Conservation (phyloP, 2,113 vertebrate species). For the Lycaon pictus region DNA sequence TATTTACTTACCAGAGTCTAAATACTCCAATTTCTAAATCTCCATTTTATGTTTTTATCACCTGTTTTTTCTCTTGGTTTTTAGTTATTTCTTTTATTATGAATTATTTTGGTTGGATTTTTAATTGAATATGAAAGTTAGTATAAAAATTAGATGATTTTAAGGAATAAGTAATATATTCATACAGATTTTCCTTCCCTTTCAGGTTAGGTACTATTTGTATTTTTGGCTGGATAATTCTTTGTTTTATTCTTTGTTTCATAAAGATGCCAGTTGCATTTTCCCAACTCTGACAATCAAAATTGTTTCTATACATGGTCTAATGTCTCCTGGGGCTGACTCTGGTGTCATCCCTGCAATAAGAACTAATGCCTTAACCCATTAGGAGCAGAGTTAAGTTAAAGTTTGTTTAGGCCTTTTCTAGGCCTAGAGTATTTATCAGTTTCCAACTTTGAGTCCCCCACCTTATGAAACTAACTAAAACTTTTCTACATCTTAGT, state of each 20-base stretch:
- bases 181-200: background rate
- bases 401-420: background rate
- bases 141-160: background rate
- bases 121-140: background rate
- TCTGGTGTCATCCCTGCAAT: background rate
- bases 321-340: background rate
- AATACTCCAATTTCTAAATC: background rate
- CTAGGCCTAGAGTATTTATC: background rate
- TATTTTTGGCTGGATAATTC: background rate
- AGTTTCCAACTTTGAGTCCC: background rate
- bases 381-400: background rate
- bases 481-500: background rate
- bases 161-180: background rate
- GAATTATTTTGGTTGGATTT: background rate
- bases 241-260: background rate
- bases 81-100: background rate
- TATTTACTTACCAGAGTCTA: background rate
- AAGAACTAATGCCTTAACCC: background rate
- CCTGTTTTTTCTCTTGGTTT: background rate
- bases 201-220: background rate
- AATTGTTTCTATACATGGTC: background rate
- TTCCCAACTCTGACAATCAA: background rate
- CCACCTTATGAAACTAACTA: background rate
- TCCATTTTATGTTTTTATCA: background rate
- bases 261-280: background rate